phyloP scores from a whole-genome alignment of 1,140 invertebrate genomes.

The Drosophila fuyamai region DNA sequence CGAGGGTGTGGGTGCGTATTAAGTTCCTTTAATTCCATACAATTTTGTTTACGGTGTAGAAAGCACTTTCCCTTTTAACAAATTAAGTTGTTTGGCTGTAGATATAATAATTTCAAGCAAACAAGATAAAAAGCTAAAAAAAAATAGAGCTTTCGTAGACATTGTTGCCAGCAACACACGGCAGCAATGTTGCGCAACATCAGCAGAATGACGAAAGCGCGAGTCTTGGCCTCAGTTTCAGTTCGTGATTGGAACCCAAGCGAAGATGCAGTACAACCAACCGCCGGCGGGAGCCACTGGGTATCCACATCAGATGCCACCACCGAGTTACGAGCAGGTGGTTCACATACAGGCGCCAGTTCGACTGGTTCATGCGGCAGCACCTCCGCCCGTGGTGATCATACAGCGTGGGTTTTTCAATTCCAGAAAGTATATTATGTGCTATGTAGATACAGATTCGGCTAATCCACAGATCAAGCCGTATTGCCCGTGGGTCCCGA shows the following conservation, averaged over 20 bases:
- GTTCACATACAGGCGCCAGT: constrained; percentile 45
- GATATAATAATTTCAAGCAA: neutral
- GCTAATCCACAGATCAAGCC: constrained; percentile 48
- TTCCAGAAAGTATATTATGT: too few relatives aligned
- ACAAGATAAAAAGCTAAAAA: constrained; percentile 10
- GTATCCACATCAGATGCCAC: constrained; percentile 42
- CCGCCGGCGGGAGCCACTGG: constrained; percentile 12
- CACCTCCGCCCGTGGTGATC: constrained; percentile 64
- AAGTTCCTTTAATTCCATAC: too few relatives aligned
- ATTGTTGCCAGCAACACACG: constrained; percentile 15
- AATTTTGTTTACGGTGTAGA: neutral
- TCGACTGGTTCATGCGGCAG: constrained; percentile 17
- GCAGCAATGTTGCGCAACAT: constrained; percentile 7
- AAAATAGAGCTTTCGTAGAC: constrained; percentile 17
- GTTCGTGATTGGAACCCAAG: constrained; percentile 4
- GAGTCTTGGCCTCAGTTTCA: constrained; percentile 6
- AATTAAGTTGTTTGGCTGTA: constrained; percentile 10
- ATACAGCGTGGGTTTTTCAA: constrained; percentile 65
- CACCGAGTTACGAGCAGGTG: constrained; percentile 77
- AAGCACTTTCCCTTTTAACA: neutral
- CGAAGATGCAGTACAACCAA: constrained; percentile 55
- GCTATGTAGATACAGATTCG: too few relatives aligned
- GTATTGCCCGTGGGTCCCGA: constrained; percentile 84
- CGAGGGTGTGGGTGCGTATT: too few relatives aligned
- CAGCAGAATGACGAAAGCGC: neutral